Evolutionary conservation across 1,140 invertebrate species (phyloP).

Genomic region (Gonioctena quinquepunctata): DNA sequence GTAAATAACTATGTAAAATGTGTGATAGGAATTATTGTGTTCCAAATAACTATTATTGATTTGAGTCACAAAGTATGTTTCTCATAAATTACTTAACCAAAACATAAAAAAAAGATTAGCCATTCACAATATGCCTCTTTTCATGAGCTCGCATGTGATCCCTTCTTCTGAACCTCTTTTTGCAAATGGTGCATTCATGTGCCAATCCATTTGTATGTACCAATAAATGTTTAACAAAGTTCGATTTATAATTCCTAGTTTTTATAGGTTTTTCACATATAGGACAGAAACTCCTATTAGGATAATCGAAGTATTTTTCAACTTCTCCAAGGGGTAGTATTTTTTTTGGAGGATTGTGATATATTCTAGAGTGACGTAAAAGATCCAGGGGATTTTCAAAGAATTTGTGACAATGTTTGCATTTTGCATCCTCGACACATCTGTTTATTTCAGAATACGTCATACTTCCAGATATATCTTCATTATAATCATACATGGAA

Average conservation of each 20-base stretch:
- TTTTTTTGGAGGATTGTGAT: conserved; percentile 29
- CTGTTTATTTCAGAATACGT: background rate
- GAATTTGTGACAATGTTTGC: conserved; percentile 19
- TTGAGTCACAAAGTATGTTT: too few species aligned
- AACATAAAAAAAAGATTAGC: too few species aligned
- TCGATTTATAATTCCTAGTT: conserved; percentile 20
- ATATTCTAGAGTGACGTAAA: conserved; percentile 32
- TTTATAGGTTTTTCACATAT: conserved; percentile 34
- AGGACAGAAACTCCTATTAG: conserved; percentile 32
- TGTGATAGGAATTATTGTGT: too few species aligned
- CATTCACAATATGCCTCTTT: too few species aligned
- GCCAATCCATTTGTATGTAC: conserved; percentile 27
- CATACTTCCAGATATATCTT: conserved; percentile 4
- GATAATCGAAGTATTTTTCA: conserved; percentile 24
- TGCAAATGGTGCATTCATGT: conserved; percentile 34
- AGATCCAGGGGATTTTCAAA: conserved; percentile 33
- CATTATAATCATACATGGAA: conserved; percentile 20
- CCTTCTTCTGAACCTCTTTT: conserved; percentile 33
- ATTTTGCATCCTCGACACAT: background rate
- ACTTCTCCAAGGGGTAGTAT: conserved; percentile 28
- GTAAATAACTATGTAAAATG: too few species aligned
- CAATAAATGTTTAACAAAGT: conserved; percentile 36
- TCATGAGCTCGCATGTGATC: conserved; percentile 39
- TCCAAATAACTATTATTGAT: too few species aligned
- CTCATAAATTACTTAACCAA: too few species aligned